phyloP scores from a whole-genome alignment of 92 coral and sea anemone genomes.

The Siderastrea radians region DNA sequence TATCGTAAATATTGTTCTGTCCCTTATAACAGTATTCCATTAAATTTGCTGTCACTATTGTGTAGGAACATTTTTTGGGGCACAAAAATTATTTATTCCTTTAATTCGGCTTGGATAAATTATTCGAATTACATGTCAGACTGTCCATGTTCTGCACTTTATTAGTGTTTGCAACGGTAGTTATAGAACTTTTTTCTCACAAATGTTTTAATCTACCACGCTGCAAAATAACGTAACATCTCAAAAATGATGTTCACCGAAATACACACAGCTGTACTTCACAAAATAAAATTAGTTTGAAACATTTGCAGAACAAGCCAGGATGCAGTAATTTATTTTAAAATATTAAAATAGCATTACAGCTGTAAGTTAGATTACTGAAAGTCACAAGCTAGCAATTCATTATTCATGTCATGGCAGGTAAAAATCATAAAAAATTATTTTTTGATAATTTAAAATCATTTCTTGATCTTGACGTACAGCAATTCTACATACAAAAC shows the following conservation, averaged over 20 bases:
- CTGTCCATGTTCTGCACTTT: background rate
- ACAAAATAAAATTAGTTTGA: too few species aligned
- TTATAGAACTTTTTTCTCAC: background rate
- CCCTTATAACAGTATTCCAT: too few species aligned
- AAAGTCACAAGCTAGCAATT: background rate
- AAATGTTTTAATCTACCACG: background rate
- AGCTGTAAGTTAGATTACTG: background rate
- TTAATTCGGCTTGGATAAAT: too few species aligned
- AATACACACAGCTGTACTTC: background rate
- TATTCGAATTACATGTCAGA: too few species aligned
- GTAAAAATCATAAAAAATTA: background rate
- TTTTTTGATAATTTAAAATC: slow-evolving; percentile 10
- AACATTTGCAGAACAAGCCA: too few species aligned
- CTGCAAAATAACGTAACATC: background rate
- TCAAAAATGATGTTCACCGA: background rate
- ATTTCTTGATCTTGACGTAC: background rate
- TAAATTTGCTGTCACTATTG: too few species aligned
- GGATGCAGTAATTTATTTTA: too few species aligned
- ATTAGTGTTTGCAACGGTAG: background rate
- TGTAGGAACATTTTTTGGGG: too few species aligned
- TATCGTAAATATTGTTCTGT: too few species aligned
- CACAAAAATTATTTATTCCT: too few species aligned
- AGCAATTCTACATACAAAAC: background rate
- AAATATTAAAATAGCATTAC: too few species aligned
- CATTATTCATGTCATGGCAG: background rate